phyloP scores from a whole-genome alignment of 2,888 invertebrate genomes.

The Lutraria lutraria region DNA sequence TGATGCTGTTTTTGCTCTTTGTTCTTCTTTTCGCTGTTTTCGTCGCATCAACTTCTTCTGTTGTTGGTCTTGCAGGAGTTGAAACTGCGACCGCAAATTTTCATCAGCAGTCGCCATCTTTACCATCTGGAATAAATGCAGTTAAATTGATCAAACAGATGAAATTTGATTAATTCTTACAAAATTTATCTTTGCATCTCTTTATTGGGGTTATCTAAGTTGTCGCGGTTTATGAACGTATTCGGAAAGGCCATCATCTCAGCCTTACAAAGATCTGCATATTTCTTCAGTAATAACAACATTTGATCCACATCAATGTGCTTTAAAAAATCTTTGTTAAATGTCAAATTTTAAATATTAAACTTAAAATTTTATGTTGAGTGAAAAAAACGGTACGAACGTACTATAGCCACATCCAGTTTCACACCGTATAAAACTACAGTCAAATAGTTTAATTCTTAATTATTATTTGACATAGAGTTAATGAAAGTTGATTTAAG shows the following conservation, averaged over 20 bases:
- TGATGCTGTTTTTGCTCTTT: slow-evolving; percentile 68
- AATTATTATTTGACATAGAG: too few relatives aligned
- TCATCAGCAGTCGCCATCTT: slow-evolving; percentile 71
- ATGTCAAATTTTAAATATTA: too few relatives aligned
- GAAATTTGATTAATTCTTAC: neutral
- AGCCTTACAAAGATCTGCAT: neutral
- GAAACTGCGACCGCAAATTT: slow-evolving; percentile 81
- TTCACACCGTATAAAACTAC: too few relatives aligned
- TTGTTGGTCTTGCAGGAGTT: slow-evolving; percentile 84
- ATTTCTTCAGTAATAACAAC: neutral
- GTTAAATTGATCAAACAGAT: neutral
- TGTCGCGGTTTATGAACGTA: neutral
- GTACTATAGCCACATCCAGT: too few relatives aligned
- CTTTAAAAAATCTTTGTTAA: too few relatives aligned
- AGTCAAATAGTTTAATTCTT: too few relatives aligned
- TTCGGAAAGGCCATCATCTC: too few relatives aligned
- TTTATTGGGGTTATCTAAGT: neutral
- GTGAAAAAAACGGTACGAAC: too few relatives aligned
- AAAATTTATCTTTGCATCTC: neutral
- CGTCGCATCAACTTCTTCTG: slow-evolving; percentile 79
- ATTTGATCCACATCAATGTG: neutral
- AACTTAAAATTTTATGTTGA: too few relatives aligned
- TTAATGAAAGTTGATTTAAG: too few relatives aligned
- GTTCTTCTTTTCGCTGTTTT: slow-evolving; percentile 78
- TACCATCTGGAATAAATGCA: neutral